Conservation (phyloP, 1,140 invertebrate species). For the Drosophila ogumai region DNA sequence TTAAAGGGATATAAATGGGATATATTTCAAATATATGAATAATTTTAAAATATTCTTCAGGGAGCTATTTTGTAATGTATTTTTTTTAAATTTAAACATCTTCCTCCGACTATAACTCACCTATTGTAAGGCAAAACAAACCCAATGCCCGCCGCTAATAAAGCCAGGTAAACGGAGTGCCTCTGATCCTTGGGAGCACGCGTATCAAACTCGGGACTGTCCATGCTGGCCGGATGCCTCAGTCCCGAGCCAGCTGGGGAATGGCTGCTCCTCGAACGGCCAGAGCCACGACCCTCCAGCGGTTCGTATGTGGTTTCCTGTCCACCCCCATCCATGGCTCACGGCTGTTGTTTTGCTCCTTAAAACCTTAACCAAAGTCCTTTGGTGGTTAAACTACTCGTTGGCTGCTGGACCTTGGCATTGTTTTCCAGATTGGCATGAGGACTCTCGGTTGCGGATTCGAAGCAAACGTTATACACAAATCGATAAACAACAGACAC, state of each 20-base stretch:
- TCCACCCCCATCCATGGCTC: conserved; percentile 65
- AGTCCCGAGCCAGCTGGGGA: conserved; percentile 35
- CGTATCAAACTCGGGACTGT: conserved; percentile 80
- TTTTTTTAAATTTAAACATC: no score
- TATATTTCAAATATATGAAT: no score
- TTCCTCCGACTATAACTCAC: conserved; percentile 84
- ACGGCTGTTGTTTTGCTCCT: neutral
- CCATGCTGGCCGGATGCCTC: conserved; percentile 71
- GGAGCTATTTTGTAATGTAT: no score
- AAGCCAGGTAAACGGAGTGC: conserved; percentile 91
- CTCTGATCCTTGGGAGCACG: conserved; percentile 89
- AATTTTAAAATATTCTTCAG: no score
- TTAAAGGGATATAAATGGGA: neutral
- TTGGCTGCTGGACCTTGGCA: conserved; percentile 16
- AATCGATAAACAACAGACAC: conserved; percentile 72
- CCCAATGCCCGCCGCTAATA: conserved; percentile 94
- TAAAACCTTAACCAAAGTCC: neutral
- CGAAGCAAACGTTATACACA: conserved; percentile 23
- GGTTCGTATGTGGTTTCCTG: conserved; percentile 83
- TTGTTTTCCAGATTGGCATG: conserved; percentile 31
- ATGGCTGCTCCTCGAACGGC: conserved; percentile 19
- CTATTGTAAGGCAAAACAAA: conserved; percentile 96
- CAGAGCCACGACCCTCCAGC: conserved; percentile 59
- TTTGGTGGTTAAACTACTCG: conserved; percentile 30
- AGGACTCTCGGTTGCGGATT: conserved; percentile 40